Conservation (phyloP, 2,888 invertebrate species). For the Drosophila percnosoma region DNA sequence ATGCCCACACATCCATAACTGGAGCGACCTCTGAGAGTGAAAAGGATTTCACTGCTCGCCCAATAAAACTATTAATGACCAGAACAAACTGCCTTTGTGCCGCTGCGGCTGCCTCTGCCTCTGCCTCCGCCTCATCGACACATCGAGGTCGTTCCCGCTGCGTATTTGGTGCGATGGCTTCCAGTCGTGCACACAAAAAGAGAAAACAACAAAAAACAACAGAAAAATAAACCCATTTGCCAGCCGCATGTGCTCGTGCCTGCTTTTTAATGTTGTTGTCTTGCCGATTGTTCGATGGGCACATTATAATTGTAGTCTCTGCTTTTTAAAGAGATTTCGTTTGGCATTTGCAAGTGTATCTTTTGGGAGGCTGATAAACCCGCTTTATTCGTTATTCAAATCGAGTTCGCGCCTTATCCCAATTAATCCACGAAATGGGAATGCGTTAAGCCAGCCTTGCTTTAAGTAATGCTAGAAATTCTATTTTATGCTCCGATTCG, state of each 20-base stretch:
- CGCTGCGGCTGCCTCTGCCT: conserved; percentile 28
- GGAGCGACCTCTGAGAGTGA: conserved; percentile 51
- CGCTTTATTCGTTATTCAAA: conserved; percentile 29
- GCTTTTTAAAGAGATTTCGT: conserved; percentile 15
- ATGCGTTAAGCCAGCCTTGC: conserved; percentile 39
- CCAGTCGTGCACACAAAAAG: conserved; percentile 43
- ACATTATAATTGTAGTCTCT: conserved; percentile 1
- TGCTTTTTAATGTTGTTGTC: conserved; percentile 14
- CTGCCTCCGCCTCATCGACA: conserved; percentile 9
- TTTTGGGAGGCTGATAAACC: conserved; percentile 45
- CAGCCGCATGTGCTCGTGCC: conserved; percentile 17
- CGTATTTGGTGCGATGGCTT: conserved; percentile 74
- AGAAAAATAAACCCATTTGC: conserved; percentile 37
- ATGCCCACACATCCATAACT: conserved; percentile 64
- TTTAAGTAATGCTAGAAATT: background rate
- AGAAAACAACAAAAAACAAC: background rate
- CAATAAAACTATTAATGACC: conserved; percentile 82
- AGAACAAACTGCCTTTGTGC: conserved; percentile 75
- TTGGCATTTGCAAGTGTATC: conserved; percentile 5
- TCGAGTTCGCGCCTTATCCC: conserved; percentile 32
- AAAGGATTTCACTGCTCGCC: conserved; percentile 51
- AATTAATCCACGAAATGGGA: conserved; percentile 64
- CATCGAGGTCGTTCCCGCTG: conserved; percentile 77
- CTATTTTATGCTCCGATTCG: conserved; percentile 70
- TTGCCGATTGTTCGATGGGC: conserved; percentile 10